Percentiles rank a stretch among this genome's conserved stretches.
phyloP scores from a whole-genome alignment of 2,888 invertebrate species.

The Carterocephalus palaemon region DNA sequence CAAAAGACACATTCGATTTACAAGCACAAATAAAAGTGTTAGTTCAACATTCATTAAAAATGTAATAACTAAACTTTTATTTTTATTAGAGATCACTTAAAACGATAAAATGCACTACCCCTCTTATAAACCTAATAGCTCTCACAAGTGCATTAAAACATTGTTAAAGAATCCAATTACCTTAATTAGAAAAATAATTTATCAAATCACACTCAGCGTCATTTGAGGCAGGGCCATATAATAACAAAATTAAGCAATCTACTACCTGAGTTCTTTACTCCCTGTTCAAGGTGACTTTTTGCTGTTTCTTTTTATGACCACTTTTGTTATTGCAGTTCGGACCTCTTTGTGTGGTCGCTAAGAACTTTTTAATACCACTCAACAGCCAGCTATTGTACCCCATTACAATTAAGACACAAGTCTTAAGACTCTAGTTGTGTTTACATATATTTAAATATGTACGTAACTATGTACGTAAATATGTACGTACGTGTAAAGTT shows the following conservation, averaged over 20 bases:
- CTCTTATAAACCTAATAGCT: conserved; percentile 4
- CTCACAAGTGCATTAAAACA: conserved; percentile 11
- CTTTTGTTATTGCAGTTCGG: conserved; percentile 60
- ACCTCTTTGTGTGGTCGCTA: conserved; percentile 61
- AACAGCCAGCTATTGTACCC: conserved; percentile 7
- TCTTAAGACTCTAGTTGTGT: too few relatives aligned
- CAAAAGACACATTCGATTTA: too few relatives aligned
- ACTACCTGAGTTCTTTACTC: conserved; percentile 75
- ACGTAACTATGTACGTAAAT: too few relatives aligned
- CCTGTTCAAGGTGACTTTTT: conserved; percentile 74
- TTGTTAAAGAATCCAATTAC: conserved; percentile 15
- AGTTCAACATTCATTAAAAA: too few relatives aligned
- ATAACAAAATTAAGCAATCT: conserved; percentile 70
- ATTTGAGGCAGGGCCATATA: conserved; percentile 8
- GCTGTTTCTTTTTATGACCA: conserved; percentile 55
- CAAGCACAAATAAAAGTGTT: too few relatives aligned
- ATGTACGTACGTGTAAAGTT: too few relatives aligned
- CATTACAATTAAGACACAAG: conserved; percentile 9
- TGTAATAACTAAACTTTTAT: too few relatives aligned
- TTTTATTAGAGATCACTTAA: too few relatives aligned
- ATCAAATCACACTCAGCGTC: conserved; percentile 13
- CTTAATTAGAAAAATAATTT: conserved; percentile 20
- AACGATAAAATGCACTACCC: conserved; percentile 35
- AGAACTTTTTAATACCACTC: conserved; percentile 18
- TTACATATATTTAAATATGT: too few relatives aligned